Percentiles rank a stretch among this genome's conserved stretches.
phyloP scores from a whole-genome alignment of 2,888 invertebrate genomes.

The Hyalella azteca region DNA sequence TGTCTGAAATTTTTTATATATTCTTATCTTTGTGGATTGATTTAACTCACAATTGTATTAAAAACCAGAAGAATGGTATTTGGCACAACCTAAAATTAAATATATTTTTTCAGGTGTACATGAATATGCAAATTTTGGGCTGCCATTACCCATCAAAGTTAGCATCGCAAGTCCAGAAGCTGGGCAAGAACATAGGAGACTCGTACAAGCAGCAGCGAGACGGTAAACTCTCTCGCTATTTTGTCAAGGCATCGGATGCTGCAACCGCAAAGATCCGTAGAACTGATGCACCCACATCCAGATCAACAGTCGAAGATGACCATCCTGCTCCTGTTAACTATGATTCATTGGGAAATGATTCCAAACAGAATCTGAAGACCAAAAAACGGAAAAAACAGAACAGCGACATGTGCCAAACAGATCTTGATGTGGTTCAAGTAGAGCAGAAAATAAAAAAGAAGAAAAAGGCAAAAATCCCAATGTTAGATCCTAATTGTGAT shows the following conservation, averaged over 20 bases:
- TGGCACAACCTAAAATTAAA: no score
- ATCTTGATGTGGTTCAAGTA: no score
- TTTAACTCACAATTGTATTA: no score
- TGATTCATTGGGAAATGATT: no score
- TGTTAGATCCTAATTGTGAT: background rate
- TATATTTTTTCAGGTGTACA: constrained; percentile 70
- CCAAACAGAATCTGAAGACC: no score
- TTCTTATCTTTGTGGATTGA: no score
- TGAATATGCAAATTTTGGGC: constrained; percentile 84
- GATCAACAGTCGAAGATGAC: no score
- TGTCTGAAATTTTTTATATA: no score
- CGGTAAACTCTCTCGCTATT: constrained; percentile 74
- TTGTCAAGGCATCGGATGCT: constrained; percentile 78
- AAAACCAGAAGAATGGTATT: no score
- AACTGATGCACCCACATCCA: constrained; percentile 3
- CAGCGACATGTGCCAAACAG: no score
- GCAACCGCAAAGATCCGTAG: constrained; percentile 71
- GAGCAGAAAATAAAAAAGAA: background rate
- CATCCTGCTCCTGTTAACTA: no score
- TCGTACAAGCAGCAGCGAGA: constrained; percentile 73
- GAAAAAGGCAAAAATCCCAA: background rate
- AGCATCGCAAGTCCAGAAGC: constrained; percentile 68
- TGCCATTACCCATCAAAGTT: constrained; percentile 65
- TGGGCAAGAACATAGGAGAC: constrained; percentile 76
- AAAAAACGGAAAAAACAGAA: no score